Evolutionary conservation across 2,113 vertebrate genomes (phyloP), one percentile per base, ranked within the genome.

Genomic region (Carollia perspicillata): DNA sequence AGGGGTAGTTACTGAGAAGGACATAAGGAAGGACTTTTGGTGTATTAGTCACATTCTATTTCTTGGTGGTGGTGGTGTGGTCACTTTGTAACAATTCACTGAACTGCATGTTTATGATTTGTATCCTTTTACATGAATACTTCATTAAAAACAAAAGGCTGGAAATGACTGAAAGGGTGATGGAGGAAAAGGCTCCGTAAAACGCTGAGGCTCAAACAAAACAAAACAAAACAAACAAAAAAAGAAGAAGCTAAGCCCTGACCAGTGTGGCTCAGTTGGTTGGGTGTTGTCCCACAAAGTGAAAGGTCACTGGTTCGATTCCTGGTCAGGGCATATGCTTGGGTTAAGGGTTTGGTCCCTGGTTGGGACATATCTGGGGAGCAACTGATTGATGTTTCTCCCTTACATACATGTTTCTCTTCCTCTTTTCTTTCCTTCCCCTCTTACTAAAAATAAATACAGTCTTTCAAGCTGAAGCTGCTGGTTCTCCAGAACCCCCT

Each of bases 101-200:
- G 74, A 94, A 71, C 33, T 71, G 28, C 37, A n/a, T 4, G 9
- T 88, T 94, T 88, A 68, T 68, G 35, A 90, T 33, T 28, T 79
- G 78, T 88, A 47, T 23, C 37, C 53, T 95, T 65, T 91, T 78
- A 63, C 1, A 2, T 89, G 75, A 94, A 86, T 55, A 88, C 28
- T 87, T 96, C n/a, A 90, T 17, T 28, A 90, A 86, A 95, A 96
- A 89, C 12, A 80, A 89, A 69, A 94, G 49, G 71, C 42, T 84
- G 58, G 58, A 88, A 84, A 89, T 44, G 55, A 84, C 55, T 72
- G 26, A 58, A 92, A 88, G 30, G 28, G 77, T 47, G 7, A 78
- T 47, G 8, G 26, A 90, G 37, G 78, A 69, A 96, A 93, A 92
- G 37, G 47, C 11, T 93, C 51, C 53, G 14, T 13, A 33, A 88